These are phyloP conservation scores for Adela reaumurella DNA, from an alignment of 2,888 invertebrate genomes.

Conservation along the genomic window DNA sequence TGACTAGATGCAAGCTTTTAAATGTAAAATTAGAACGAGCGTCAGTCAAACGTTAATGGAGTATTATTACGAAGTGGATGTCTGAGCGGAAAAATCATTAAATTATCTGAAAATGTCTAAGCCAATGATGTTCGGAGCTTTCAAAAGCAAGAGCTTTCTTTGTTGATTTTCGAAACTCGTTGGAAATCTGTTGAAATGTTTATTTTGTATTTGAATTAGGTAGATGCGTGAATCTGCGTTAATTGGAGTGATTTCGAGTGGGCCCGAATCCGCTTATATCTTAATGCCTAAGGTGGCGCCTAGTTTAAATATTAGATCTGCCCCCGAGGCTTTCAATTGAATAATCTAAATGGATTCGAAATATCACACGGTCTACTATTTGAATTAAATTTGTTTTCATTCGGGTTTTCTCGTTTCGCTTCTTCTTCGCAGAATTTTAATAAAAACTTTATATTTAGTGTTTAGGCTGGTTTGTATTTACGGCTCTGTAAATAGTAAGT, in stretches of 20 bases:
- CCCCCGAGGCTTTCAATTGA: too few species aligned
- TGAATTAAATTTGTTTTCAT: too few species aligned
- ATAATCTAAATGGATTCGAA: too few species aligned
- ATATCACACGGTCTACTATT: too few species aligned
- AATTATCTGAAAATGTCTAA: neutral
- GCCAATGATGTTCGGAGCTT: neutral
- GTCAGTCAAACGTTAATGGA: conserved; percentile 47
- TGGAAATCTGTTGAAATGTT: neutral
- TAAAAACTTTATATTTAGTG: too few species aligned
- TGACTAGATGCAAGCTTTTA: conserved; percentile 54
- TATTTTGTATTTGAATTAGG: neutral
- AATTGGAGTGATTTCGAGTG: neutral
- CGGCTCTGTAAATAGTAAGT: too few species aligned
- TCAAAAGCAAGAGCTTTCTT: neutral
- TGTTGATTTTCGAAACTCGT: neutral
- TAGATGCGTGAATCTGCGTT: neutral
- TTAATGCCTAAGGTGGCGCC: too few species aligned
- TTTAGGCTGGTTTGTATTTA: too few species aligned
- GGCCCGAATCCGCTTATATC: neutral
- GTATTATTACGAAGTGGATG: conserved; percentile 48
- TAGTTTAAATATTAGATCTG: too few species aligned
- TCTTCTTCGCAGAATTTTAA: too few species aligned
- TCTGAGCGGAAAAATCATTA: conserved; percentile 35
- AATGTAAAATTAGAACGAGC: conserved; percentile 47
- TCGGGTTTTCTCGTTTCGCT: too few species aligned